These are phyloP conservation scores for Rhimphoctona megacephalus DNA, from an alignment of 2,888 invertebrate genomes.

Conservation along the genomic window DNA sequence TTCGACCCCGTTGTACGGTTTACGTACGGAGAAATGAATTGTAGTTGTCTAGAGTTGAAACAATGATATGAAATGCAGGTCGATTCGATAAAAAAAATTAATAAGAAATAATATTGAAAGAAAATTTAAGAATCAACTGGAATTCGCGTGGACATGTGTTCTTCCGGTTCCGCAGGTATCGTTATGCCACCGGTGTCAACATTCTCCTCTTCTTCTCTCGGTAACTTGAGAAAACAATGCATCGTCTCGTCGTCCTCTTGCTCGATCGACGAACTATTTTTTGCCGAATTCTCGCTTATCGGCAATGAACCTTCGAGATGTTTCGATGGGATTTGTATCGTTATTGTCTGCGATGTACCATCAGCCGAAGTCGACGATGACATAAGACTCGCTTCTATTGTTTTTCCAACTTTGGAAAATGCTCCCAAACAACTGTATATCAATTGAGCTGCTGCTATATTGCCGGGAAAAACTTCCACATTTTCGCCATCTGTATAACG, in stretches of 20 bases:
- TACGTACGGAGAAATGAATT: no score
- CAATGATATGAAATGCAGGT: not conserved
- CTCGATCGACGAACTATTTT: conserved; percentile 75
- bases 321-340: conserved; percentile 82
- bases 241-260: conserved; percentile 85
- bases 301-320: conserved; percentile 80
- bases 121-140: conserved; percentile 71
- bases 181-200: conserved; percentile 87
- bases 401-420: conserved; percentile 81
- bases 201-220: conserved; percentile 84
- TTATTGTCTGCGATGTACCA: conserved; percentile 83
- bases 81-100: not conserved
- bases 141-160: conserved; percentile 70
- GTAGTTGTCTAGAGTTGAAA: not conserved
- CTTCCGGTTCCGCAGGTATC: conserved; percentile 86
- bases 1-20: no score
- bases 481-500: conserved; percentile 74
- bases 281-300: conserved; percentile 72
- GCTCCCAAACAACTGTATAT: conserved; percentile 83
- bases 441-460: conserved; percentile 84
- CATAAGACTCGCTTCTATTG: conserved; percentile 82
- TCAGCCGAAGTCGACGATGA: conserved; percentile 83
- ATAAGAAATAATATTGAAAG: not conserved
- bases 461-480: conserved; percentile 83
- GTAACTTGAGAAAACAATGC: conserved; percentile 82